Evolutionary conservation across 1,140 invertebrate genomes (phyloP), one percentile per base, ranked within the genome.

Genomic region (Brachionus plicatilis): DNA sequence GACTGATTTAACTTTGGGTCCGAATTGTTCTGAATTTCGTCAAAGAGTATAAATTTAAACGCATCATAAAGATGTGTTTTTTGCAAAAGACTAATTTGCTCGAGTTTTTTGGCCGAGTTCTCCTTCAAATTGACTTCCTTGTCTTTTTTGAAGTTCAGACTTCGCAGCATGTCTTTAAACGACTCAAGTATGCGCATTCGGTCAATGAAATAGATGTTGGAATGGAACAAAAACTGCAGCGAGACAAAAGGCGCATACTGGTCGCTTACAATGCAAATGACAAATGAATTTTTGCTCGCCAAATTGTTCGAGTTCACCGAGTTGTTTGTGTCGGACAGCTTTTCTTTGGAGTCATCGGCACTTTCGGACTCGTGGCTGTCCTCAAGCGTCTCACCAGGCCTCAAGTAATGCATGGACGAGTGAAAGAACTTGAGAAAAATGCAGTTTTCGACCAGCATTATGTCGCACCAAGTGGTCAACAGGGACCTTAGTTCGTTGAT

Each of bases 401-500:
- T 82, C 50, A 68, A 41, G 7, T 43, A 68, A 37, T 68, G n/a
- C 0, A 29, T 20, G 3, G 79, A 60, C 4, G 79, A 82, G 17
- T 82, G 50, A 12, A 17, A 68, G 29, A 45, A 82, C 45, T 65
- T 82, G 12, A 82, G 79, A 66, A 45, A 82, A 20, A 82, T 41
- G 60, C 79, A 82, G 45, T 82, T 82, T 82, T 82, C 79, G 1
- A 65, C 79, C 3, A 82, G 53, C 33, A 82, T 65, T 37, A 82
- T 65, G 33, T 82, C 79, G 27, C 50, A 82, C 79, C 79, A 82
- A 68, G 5, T 14, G 33, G 65, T 82, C 60, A 82, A 47, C 6
- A 82, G 29, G 1, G 33, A 60, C 9, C 65, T 60, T 3, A 82
- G 43, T 29, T 82, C 43, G 27, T 82, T 82, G 12, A 82, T 43